A percentile compares a stretch with the other conserved stretches of the same genome.
Evolutionary conservation across 2,797 vertebrate species (phyloP).

Genomic region (Psittacula derbiana): DNA sequence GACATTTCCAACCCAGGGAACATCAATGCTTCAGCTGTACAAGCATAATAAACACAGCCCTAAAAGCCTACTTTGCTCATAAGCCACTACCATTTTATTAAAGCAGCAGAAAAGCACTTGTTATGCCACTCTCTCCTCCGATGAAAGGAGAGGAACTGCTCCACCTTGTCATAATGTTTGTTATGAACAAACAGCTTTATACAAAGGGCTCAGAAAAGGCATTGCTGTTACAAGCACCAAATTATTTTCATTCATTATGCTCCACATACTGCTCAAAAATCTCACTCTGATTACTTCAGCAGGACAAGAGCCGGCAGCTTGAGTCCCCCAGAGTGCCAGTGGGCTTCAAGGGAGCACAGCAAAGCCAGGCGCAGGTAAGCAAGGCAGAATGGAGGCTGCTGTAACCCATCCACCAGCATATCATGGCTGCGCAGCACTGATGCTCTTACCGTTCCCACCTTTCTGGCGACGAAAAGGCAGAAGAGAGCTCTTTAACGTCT

Average conservation of each 20-base stretch:
- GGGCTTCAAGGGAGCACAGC: not conserved
- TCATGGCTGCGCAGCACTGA: not conserved
- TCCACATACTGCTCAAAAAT: not conserved
- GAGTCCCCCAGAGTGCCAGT: not conserved
- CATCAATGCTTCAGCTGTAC: not conserved
- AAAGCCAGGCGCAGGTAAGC: not conserved
- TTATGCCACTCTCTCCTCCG: slow-evolving; percentile 22
- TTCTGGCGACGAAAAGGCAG: not conserved
- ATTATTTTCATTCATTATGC: slow-evolving; percentile 33
- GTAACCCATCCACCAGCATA: not conserved
- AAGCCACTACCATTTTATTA: slow-evolving; percentile 14
- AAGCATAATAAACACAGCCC: not conserved
- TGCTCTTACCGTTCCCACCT: not conserved
- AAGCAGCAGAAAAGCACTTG: slow-evolving; percentile 17
- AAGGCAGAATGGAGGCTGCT: not conserved
- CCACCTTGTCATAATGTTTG: slow-evolving; percentile 46
- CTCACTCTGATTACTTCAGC: not conserved
- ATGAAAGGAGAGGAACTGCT: slow-evolving; percentile 42
- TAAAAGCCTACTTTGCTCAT: slow-evolving; percentile 27
- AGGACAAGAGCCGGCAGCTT: not conserved
- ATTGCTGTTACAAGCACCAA: not conserved
- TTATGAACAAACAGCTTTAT: slow-evolving; percentile 37
- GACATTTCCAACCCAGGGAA: not conserved
- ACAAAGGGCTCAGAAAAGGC: slow-evolving; percentile 1
- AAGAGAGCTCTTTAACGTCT: not conserved